Percentiles rank a stretch among this genome's conserved stretches.
Conservation (phyloP, 2,113 vertebrate species). For the Heterotilapia buettikoferi region DNA sequence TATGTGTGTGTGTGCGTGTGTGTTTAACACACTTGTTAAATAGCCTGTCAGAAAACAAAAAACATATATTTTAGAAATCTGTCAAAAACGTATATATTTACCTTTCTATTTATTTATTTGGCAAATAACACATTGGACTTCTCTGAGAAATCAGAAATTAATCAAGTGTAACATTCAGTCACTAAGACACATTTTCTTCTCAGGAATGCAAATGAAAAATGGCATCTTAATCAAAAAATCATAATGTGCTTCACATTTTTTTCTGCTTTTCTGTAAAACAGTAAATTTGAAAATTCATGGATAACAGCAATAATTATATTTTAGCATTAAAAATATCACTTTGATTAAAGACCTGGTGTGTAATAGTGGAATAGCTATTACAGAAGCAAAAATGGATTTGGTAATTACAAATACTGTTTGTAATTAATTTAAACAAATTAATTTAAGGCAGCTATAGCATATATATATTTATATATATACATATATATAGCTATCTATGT, state of each 20-base stretch:
- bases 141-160: neutral
- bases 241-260: neutral
- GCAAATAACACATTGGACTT: neutral
- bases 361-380: neutral
- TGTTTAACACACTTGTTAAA: neutral
- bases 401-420: neutral
- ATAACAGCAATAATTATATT: neutral
- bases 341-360: neutral
- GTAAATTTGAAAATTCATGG: neutral
- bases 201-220: neutral
- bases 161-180: neutral
- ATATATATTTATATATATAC: neutral
- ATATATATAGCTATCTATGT: neutral
- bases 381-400: neutral
- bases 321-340: neutral
- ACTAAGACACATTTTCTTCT: neutral
- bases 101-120: neutral
- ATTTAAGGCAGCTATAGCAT: neutral
- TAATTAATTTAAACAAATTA: neutral
- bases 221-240: neutral
- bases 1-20: neutral
- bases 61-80: neutral
- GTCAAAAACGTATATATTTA: neutral
- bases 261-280: neutral
- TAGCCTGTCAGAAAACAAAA: neutral